Evolutionary conservation across 2,113 vertebrate species (phyloP), one percentile per base, ranked within the genome.

Genomic region (Mirounga angustirostris): DNA sequence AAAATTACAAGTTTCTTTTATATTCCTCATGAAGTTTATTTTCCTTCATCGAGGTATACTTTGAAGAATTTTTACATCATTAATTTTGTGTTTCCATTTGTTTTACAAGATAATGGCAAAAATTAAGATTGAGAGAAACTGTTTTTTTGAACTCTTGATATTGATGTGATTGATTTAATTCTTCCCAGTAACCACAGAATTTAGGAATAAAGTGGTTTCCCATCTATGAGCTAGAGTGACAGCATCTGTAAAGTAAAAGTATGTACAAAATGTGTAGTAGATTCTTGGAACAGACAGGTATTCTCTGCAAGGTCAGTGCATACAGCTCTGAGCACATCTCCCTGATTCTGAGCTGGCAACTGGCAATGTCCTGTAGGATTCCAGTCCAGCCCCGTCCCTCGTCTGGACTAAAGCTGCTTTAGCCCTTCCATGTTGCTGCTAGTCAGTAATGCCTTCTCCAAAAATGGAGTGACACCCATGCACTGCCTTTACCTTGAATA

Each of bases 71-170:
- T 91, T 96, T 85, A 30, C 1, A 67, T 52, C 15, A 80, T 46
- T 89, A 56, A n/a, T 91, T 95, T 96, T 93, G 89, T 95, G 78
- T 91, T 95, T 87, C 54, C 5, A 52, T 83, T 58, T 65, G n/a
- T 56, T 82, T 94, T 73, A 61, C 9, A 81, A 92, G 69, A 73
- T 5, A 59, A n/a, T 89, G 36, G 86, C 22, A 89, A 84, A 65
- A 73, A 24, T 59, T 87, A 93, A 93, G 33, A 79, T 88, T 94
- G 19, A 56, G 73, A 54, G 74, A 80, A 30, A 71, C 24, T n/a
- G 36, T 24, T 82, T 19, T 80, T 91, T 50, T 54, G 14, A 67
- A 93, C 58, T 78, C 65, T 4, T n/a, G 33, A 94, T 26, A 40
- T n/a, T 83, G 76, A 69, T 89, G 61, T 93, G n/a, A 52, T 89